Base-by-base conservation (phyloP, 2,797 vertebrate genomes). In the Notolepis coatsorum region DNA sequence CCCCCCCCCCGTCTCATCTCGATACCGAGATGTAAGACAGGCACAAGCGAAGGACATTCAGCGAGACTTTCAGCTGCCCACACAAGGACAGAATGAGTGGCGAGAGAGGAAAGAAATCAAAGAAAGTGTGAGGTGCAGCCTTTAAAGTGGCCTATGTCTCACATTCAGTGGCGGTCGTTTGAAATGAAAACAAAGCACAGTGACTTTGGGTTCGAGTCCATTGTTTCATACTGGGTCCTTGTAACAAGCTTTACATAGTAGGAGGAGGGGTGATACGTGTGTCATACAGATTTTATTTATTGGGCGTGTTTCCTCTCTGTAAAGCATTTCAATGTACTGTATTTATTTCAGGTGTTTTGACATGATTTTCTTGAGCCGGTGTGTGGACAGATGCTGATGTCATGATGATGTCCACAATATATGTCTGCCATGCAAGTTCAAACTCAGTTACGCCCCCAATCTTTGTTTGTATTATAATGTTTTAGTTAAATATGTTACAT, bases 311-410 rank as follows among this genome's bases (percentile, higher is more conserved):
- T 54, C 53, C 20, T 77, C 65, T 42, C 37, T 65, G 53, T 48
- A 46, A 84, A 63, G 65, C 31, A 3, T 54, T 67, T 7, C 61
- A 49, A 53, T 73, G 54, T 72, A 41, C 61, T 74, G 54, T 74
- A 65, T 79, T 90, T 77, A 80, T 84, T 84, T 75, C n/a, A 39
- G 46, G 64, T n/a, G n/a, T 70, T 42, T 46, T 58, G 17, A 65
- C 55, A 73, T 50, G 35, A 62, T 62, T 51, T 69, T n/a, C n/a
- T 71, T 53, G 52, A 42, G 7, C 31, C 42, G 45, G 42, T 64
- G 51, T 67, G 4, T 48, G 23, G 41, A 59, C 61, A 35, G 45
- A n/a, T n/a, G n/a, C n/a, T n/a, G n/a, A n/a, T n/a, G n/a, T n/a
- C n/a, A n/a, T n/a, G n/a, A n/a, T n/a, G n/a, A n/a, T n/a, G n/a